A percentile compares a stretch with the other conserved stretches of the same genome.
Evolutionary conservation across 2,113 vertebrate genomes (phyloP).

Genomic region (Astatotilapia flaviijosephi): DNA sequence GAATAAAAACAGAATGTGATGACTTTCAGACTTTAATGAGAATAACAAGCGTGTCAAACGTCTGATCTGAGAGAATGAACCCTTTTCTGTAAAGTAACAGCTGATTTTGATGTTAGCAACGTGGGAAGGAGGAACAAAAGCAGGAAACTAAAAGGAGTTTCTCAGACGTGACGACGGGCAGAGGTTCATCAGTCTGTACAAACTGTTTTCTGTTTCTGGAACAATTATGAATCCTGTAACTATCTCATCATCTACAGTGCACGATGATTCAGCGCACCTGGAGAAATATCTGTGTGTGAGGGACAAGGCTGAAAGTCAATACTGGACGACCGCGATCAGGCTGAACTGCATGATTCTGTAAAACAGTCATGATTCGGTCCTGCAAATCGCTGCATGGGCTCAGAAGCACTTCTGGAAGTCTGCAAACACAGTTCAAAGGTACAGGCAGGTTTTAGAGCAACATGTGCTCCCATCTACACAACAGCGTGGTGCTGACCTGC

Average conservation of each 20-base stretch:
- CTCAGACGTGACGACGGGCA: background rate
- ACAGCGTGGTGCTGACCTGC: background rate
- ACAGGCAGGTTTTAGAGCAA: background rate
- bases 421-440: background rate
- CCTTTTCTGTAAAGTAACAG: background rate
- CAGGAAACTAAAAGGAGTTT: background rate
- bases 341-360: background rate
- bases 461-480: background rate
- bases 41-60: background rate
- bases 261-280: background rate
- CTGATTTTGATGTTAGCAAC: background rate
- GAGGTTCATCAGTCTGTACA: background rate
- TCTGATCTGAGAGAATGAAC: background rate
- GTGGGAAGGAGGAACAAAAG: background rate
- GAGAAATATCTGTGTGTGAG: background rate
- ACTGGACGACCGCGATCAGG: background rate
- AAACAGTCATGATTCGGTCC: background rate
- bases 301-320: background rate
- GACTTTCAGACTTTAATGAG: background rate
- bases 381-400: background rate
- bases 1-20: background rate
- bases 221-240: background rate
- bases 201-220: background rate
- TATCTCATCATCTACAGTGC: background rate
- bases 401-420: background rate